A percentile compares a stretch with the other conserved stretches of the same genome.
Evolutionary conservation across 2,797 vertebrate genomes (phyloP).

Genomic region (Vireo griseus): DNA sequence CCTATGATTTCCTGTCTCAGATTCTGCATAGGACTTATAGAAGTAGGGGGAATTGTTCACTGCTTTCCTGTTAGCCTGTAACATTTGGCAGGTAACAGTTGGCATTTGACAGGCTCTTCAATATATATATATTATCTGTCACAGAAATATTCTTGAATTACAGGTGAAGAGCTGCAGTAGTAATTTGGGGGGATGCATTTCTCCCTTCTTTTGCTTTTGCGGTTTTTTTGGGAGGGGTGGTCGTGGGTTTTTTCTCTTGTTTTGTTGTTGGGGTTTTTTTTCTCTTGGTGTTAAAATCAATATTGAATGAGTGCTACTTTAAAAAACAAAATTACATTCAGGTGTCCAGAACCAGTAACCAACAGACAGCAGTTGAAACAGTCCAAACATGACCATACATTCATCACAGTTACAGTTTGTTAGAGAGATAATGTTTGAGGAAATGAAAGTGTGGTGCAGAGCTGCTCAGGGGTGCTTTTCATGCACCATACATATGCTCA

Average conservation of each 20-base stretch:
- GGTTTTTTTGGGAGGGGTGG: neutral
- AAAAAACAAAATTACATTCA: neutral
- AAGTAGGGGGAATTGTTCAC: neutral
- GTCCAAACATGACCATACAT: neutral
- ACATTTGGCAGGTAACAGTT: neutral
- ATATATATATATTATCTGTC: neutral
- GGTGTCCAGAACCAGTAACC: neutral
- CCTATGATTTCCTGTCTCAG: neutral
- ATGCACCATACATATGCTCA: neutral
- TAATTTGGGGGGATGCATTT: neutral
- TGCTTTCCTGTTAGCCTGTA: neutral
- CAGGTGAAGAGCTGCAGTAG: neutral
- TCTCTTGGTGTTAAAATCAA: neutral
- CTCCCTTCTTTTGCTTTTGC: neutral
- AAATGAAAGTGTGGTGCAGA: neutral
- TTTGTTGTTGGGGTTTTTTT: neutral
- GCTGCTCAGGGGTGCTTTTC: neutral
- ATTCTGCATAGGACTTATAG: neutral
- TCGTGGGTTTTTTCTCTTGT: neutral
- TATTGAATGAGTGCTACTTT: neutral
- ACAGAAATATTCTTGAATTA: neutral
- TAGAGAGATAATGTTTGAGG: conserved; percentile 11
- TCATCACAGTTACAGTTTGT: neutral
- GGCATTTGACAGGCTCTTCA: neutral
- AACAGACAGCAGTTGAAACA: neutral